Evolutionary conservation across 2,113 vertebrate species (phyloP).

Genomic region (Scolopax mira): DNA sequence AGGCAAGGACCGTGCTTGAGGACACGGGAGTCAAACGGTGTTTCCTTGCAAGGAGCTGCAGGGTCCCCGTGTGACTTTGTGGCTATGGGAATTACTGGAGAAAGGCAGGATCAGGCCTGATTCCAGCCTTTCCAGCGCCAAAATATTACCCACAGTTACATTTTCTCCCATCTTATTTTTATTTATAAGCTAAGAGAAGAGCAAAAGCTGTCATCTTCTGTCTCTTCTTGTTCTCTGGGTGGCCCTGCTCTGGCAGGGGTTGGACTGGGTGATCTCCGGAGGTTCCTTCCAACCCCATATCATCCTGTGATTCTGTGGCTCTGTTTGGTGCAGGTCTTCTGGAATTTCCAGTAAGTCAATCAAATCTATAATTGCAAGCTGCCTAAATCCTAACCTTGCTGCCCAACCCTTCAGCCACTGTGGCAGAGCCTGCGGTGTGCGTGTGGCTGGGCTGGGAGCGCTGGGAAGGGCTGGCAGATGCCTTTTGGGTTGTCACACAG

Average conservation of each 20-base stretch:
- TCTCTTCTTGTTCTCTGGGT: not conserved
- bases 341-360: slow-evolving; percentile 26
- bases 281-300: no score
- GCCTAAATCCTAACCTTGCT: not conserved
- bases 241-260: no score
- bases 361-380: slow-evolving; percentile 6
- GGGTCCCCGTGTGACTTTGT: not conserved
- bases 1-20: not conserved
- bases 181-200: not conserved
- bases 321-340: not conserved
- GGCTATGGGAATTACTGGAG: not conserved
- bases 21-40: not conserved
- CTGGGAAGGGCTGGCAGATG: not conserved
- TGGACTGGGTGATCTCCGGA: no score
- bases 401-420: not conserved
- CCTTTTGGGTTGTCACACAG: not conserved
- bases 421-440: not conserved
- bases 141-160: not conserved
- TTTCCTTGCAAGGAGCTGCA: not conserved
- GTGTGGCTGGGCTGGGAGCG: accelerated
- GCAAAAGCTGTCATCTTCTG: not conserved
- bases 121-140: not conserved
- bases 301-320: not conserved
- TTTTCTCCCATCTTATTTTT: not conserved
- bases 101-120: not conserved